phyloP scores from a whole-genome alignment of 2,113 vertebrate genomes.

The Garra rufa region DNA sequence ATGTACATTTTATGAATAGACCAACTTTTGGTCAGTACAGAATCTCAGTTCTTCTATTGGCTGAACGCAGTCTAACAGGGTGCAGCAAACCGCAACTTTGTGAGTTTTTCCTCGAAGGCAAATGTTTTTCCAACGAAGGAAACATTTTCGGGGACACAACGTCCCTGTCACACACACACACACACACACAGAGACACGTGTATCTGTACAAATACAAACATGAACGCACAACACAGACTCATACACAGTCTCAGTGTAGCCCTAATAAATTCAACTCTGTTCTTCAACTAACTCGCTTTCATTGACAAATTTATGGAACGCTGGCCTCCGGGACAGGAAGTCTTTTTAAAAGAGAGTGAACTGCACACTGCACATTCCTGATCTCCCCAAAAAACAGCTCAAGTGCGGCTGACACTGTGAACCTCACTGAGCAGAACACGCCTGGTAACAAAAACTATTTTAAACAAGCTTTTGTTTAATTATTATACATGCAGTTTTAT shows the following conservation, averaged over 20 bases:
- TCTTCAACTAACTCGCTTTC: conserved; percentile 78
- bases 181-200: conserved; percentile 47
- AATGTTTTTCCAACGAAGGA: conserved; percentile 65
- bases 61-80: conserved; percentile 43
- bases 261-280: conserved; percentile 72
- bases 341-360: conserved; percentile 74
- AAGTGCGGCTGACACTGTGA: conserved; percentile 39
- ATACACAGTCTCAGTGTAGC: conserved; percentile 43
- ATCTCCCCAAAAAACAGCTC: conserved; percentile 63
- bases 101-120: conserved; percentile 64
- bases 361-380: conserved; percentile 73
- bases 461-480: neutral
- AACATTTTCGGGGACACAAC: conserved; percentile 60
- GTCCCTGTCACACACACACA: conserved; percentile 41
- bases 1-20: conserved; percentile 61
- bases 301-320: conserved; percentile 78
- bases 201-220: conserved; percentile 23
- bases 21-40: conserved; percentile 52
- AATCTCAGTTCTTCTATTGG: conserved; percentile 60
- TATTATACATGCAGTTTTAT: neutral
- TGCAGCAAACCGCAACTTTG: conserved; percentile 59
- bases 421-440: conserved; percentile 20
- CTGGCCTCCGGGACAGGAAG: conserved; percentile 75
- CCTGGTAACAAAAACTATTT: neutral
- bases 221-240: conserved; percentile 21